Evolutionary conservation across 1,140 invertebrate species (phyloP), one percentile per base, ranked within the genome.

Genomic region (Thalassaphorura encarpata): DNA sequence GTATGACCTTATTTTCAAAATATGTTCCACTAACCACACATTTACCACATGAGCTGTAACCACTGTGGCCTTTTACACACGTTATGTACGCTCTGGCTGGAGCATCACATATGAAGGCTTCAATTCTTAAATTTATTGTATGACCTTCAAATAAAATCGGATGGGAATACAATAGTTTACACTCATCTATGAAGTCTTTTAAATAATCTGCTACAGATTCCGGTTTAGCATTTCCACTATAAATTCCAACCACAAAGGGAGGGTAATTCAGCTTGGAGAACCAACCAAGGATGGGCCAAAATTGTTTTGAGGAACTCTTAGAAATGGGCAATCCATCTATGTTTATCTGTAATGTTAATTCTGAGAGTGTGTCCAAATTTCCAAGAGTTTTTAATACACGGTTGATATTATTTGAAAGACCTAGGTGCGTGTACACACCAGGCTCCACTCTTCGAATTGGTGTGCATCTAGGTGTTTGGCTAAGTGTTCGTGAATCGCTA

Each of bases 81-180:
- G 68, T 67, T 5, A 74, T 53, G 61, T 67, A 72, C 21, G 69
- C 62, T 55, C 67, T 67, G 6, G 71, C 73, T 6, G 71, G 71
- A 2, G 68, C 61, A 67, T 73, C 71, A 61, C 67, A 73, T 47
- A 72, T 60, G 45, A 72, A 49, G 39, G 56, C 62, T 18, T 61
- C 42, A 71, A 46, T 23, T 40, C 47, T 31, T 69, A 29, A 19
- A 2, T 21, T 11, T 41, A 36, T 47, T 33, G 26, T 26, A 13
- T 15, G 11, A 53, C 42, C 23, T 62, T 18, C 15, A 59, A n/a
- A 19, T 29, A 1, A n/a, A 67, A 27, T 21, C 61, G 58, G 49
- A 45, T 48, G 28, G 19, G 13, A 16, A 48, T 16, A 23, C 61
- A 6, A 8, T 6, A 45, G 13, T 23, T 45, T 3, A 47, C n/a